These are phyloP conservation scores for Polypterus bichir DNA, from an alignment of 2,113 vertebrate genomes.

Conservation along the genomic window DNA sequence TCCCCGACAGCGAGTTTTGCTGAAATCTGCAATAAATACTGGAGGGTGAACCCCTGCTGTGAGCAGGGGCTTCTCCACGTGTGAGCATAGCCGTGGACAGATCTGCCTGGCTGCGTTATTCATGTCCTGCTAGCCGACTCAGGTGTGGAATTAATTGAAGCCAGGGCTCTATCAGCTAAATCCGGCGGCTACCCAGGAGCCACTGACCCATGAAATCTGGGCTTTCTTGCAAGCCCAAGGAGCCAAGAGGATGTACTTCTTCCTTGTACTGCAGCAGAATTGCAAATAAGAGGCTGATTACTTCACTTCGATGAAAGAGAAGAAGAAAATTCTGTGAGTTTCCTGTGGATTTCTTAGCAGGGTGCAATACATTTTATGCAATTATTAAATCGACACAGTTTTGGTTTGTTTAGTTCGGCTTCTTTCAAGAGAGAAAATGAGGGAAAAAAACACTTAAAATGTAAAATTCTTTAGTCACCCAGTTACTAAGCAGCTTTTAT, in stretches of 20 bases:
- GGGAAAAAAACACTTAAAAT: no score
- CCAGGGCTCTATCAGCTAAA: not conserved
- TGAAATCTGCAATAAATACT: not conserved
- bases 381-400: no score
- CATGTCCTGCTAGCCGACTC: not conserved
- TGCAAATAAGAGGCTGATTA: not conserved
- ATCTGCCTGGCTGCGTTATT: not conserved
- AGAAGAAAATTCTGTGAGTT: no score
- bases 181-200: not conserved
- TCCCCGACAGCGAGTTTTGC: not conserved
- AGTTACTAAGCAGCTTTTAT: no score
- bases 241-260: conserved; percentile 1
- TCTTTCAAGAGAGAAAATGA: no score
- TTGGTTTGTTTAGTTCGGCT: no score
- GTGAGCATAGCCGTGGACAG: not conserved
- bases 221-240: conserved; percentile 2
- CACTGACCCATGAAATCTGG: conserved; percentile 1
- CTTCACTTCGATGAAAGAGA: not conserved
- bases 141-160: not conserved
- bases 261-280: not conserved
- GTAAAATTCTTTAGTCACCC: no score
- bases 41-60: not conserved
- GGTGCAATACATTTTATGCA: no score
- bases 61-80: not conserved
- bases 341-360: no score